Conservation (phyloP, 2,797 vertebrate genomes). For the Echiichthys vipera region DNA sequence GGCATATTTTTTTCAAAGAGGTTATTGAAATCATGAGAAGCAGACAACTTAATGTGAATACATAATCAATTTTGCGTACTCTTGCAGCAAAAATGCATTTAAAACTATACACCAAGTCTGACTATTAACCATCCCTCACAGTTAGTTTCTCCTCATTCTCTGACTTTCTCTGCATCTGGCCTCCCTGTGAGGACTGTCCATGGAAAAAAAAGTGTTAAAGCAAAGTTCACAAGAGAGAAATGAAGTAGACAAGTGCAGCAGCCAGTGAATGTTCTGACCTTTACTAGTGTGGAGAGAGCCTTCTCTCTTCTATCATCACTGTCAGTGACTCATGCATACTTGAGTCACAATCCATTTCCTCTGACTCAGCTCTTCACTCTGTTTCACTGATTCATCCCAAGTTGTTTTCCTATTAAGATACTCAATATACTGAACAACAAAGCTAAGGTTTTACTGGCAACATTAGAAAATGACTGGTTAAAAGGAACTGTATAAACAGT, state of each 20-base stretch:
- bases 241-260: conserved; percentile 32
- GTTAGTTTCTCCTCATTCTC: conserved; percentile 33
- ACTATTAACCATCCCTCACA: neutral
- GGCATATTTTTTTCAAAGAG: conserved; percentile 27
- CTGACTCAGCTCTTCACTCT: neutral
- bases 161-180: conserved; percentile 54
- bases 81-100: conserved; percentile 17
- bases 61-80: conserved; percentile 2
- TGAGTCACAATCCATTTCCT: neutral
- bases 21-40: conserved; percentile 22
- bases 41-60: conserved; percentile 5
- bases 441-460: neutral
- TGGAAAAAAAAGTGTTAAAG: conserved; percentile 37
- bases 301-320: neutral
- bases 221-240: conserved; percentile 55
- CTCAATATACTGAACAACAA: neutral
- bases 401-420: neutral
- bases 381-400: neutral
- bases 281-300: conserved; percentile 41
- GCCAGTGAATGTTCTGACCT: conserved; percentile 65
- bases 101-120: neutral
- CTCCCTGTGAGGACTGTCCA: conserved; percentile 32
- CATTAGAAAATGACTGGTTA: neutral
- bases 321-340: neutral
- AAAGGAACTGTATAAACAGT: too few species aligned